These are phyloP conservation scores for Pelobates cultripes DNA, from an alignment of 2,797 vertebrate genomes.

Conservation along the genomic window DNA sequence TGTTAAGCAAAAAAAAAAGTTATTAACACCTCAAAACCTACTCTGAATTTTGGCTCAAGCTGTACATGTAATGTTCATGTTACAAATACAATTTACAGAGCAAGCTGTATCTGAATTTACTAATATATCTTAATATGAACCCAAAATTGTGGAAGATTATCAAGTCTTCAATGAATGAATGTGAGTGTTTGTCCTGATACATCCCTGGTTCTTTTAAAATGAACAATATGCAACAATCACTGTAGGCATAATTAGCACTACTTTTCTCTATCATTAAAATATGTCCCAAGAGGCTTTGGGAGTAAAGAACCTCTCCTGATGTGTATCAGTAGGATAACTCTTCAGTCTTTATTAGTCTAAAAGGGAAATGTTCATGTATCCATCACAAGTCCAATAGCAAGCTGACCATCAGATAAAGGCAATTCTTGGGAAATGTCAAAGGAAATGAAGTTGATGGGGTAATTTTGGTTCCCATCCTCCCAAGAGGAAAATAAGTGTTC, in stretches of 20 bases:
- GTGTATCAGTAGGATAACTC: constrained; percentile 14
- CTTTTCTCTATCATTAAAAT: not conserved
- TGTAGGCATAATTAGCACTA: not conserved
- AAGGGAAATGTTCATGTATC: constrained; percentile 17
- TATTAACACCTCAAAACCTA: too few species aligned
- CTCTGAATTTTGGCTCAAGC: too few species aligned
- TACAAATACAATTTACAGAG: too few species aligned
- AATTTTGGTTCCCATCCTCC: constrained; percentile 1
- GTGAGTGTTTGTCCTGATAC: too few species aligned
- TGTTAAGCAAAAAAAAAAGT: too few species aligned
- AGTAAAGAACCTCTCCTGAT: constrained; percentile 11
- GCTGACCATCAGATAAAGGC: constrained; percentile 32
- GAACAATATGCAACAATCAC: not conserved
- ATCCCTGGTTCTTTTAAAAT: too few species aligned
- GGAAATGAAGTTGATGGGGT: constrained; percentile 21
- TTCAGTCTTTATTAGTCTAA: constrained; percentile 23
- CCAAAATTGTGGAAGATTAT: too few species aligned
- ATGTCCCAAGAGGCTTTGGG: not conserved
- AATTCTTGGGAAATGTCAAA: constrained; percentile 33
- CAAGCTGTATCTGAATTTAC: too few species aligned
- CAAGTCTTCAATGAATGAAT: too few species aligned
- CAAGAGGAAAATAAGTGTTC: constrained; percentile 8
- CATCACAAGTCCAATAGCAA: constrained; percentile 18
- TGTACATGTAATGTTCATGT: too few species aligned
- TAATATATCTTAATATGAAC: too few species aligned